These are phyloP conservation scores for Melanophora roralis DNA, from an alignment of 2,888 invertebrate species.

Conservation along the genomic window DNA sequence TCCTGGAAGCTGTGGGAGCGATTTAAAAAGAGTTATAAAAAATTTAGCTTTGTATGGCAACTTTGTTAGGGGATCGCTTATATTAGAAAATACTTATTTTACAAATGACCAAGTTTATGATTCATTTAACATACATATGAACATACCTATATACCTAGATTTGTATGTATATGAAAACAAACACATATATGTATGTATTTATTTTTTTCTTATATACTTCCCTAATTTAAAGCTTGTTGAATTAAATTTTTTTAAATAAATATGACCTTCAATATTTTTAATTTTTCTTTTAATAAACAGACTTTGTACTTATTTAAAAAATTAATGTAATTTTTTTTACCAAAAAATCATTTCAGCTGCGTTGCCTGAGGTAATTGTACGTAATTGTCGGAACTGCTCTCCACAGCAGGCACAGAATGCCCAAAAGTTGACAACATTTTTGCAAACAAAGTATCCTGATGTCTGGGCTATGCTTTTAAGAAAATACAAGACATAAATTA, in stretches of 20 bases:
- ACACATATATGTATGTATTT: too few species aligned
- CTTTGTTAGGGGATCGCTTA: background rate
- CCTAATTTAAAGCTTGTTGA: too few species aligned
- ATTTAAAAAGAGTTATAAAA: constrained; percentile 2
- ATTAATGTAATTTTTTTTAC: background rate
- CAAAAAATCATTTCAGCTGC: constrained; percentile 69
- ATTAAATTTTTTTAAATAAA: too few species aligned
- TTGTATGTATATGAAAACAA: too few species aligned
- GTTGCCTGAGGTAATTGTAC: constrained; percentile 79
- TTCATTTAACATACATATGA: too few species aligned
- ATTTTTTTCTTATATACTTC: too few species aligned
- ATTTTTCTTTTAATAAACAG: too few species aligned
- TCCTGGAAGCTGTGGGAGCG: constrained; percentile 9
- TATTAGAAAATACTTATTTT: constrained; percentile 22
- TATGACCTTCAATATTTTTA: too few species aligned
- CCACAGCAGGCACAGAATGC: constrained; percentile 78
- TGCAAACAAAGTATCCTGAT: constrained; percentile 79
- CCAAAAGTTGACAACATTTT: constrained; percentile 78
- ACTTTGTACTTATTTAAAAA: background rate
- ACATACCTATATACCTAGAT: background rate
- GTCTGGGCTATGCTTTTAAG: constrained; percentile 78
- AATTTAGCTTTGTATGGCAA: background rate
- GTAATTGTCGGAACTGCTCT: constrained; percentile 79
- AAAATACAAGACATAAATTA: constrained; percentile 74
- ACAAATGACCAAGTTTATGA: constrained; percentile 32